phyloP scores from a whole-genome alignment of 2,797 vertebrate species.

The Vespertilio murinus region DNA sequence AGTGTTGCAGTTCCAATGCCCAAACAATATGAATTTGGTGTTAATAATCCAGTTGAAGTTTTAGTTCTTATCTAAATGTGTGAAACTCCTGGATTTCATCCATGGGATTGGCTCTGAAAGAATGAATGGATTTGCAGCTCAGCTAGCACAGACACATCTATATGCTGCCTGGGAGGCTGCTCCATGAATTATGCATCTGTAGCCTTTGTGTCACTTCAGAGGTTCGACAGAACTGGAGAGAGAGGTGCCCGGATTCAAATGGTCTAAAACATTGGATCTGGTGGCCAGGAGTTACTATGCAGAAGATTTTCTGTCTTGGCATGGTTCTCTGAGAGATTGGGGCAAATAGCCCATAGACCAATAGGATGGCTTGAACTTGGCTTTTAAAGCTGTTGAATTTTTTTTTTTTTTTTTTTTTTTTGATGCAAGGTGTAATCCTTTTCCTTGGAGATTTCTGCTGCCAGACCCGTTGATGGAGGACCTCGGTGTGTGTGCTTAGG shows the following conservation, averaged over 20 bases:
- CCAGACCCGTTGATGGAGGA: constrained; percentile 42
- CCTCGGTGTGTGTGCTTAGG: constrained; percentile 24
- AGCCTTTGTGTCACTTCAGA: constrained; percentile 58
- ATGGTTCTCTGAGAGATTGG: not conserved
- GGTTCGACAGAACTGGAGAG: constrained; percentile 38
- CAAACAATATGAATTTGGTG: constrained; percentile 46
- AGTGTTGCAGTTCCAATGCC: constrained; percentile 46
- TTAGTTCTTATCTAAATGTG: constrained; percentile 45
- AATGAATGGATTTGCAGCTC: constrained; percentile 64
- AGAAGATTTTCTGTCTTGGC: constrained; percentile 32
- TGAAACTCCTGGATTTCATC: constrained; percentile 55
- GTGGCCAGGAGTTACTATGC: not conserved
- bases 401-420: not conserved
- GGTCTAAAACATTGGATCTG: not conserved
- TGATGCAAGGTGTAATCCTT: constrained; percentile 14
- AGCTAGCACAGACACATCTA: constrained; percentile 62
- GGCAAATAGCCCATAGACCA: constrained; percentile 1
- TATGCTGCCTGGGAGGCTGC: constrained; percentile 33
- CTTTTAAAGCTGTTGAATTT: constrained; percentile 27
- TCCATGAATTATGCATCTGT: constrained; percentile 56
- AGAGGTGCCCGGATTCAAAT: not conserved
- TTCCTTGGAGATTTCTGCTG: constrained; percentile 51
- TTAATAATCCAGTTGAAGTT: constrained; percentile 55
- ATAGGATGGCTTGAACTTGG: not conserved
- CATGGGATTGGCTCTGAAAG: constrained; percentile 49